Percentiles rank a stretch among this genome's conserved stretches.
phyloP scores from a whole-genome alignment of 2,797 vertebrate genomes.

The Microcaecilia unicolor region DNA sequence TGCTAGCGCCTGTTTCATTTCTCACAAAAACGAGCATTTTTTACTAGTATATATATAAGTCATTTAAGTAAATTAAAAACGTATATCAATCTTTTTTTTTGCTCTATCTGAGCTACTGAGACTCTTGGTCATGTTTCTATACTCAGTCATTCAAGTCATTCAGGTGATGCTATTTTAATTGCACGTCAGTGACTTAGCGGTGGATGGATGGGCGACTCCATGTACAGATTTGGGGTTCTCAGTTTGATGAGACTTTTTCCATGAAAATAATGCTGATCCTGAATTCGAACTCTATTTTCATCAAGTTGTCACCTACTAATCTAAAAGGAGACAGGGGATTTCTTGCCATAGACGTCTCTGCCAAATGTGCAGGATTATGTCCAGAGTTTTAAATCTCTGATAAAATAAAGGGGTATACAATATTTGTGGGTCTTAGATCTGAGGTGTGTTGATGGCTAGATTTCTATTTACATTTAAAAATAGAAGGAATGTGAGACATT shows the following conservation, averaged over 20 bases:
- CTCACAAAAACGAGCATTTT: too few relatives aligned
- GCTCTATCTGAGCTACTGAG: too few relatives aligned
- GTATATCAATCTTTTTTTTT: too few relatives aligned
- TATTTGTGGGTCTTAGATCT: too few relatives aligned
- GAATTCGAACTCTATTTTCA: slow-evolving; percentile 24
- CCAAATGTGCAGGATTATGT: neutral
- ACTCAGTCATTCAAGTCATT: slow-evolving; percentile 33
- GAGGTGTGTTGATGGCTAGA: too few relatives aligned
- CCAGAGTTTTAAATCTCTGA: slow-evolving; percentile 2
- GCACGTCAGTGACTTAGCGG: slow-evolving; percentile 35
- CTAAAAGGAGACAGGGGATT: slow-evolving; percentile 18
- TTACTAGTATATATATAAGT: too few relatives aligned
- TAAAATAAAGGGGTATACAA: neutral
- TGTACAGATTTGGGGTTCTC: slow-evolving; percentile 29
- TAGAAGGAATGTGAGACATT: too few relatives aligned
- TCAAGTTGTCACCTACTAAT: slow-evolving; percentile 35
- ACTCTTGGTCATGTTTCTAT: slow-evolving; percentile 29
- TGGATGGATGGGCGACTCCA: slow-evolving; percentile 25
- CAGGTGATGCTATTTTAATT: slow-evolving; percentile 47
- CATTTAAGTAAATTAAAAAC: too few relatives aligned
- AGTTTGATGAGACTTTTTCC: slow-evolving; percentile 34
- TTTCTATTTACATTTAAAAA: neutral
- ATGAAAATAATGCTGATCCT: slow-evolving; percentile 27
- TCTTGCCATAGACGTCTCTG: slow-evolving; percentile 17
- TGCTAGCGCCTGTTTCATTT: too few relatives aligned